Evolutionary conservation across 2,888 invertebrate species (phyloP).

Genomic region (Stegana nigrithorax): DNA sequence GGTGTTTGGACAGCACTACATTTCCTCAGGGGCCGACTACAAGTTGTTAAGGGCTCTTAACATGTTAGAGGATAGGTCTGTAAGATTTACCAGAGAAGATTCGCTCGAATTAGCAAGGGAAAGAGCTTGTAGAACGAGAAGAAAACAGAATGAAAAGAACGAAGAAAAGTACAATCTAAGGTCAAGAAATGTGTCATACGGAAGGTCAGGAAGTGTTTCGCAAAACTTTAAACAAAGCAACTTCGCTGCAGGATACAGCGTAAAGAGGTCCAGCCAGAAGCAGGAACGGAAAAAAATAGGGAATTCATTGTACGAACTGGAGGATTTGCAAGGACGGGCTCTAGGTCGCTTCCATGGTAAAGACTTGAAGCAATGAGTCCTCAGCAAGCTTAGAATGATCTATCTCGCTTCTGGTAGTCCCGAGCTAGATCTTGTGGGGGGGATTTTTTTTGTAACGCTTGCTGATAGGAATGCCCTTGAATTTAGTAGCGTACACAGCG

Average conservation of each 20-base stretch:
- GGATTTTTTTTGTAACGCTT: too few species aligned
- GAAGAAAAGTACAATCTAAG: not conserved
- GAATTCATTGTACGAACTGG: not conserved
- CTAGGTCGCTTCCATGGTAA: not conserved
- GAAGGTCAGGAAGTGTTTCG: not conserved
- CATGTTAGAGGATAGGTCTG: not conserved
- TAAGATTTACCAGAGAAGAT: not conserved
- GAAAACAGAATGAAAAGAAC: not conserved
- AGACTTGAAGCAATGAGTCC: not conserved
- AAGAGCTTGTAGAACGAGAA: not conserved
- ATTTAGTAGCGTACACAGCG: too few species aligned
- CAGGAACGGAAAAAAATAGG: not conserved
- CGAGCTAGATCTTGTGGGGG: too few species aligned
- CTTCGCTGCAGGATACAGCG: not conserved
- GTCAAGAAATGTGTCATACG: not conserved
- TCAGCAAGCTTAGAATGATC: too few species aligned
- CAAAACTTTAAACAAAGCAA: not conserved
- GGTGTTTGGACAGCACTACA: not conserved
- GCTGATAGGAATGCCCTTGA: too few species aligned
- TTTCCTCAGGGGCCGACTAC: not conserved
- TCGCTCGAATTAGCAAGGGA: not conserved
- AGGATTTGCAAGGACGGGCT: not conserved
- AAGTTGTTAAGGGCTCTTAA: not conserved
- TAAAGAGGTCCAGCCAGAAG: too few species aligned
- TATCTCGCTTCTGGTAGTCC: too few species aligned